A percentile compares a stretch with the other conserved stretches of the same genome.
Conservation (phyloP, 2,797 vertebrate species). For the Rachycentron canadum region DNA sequence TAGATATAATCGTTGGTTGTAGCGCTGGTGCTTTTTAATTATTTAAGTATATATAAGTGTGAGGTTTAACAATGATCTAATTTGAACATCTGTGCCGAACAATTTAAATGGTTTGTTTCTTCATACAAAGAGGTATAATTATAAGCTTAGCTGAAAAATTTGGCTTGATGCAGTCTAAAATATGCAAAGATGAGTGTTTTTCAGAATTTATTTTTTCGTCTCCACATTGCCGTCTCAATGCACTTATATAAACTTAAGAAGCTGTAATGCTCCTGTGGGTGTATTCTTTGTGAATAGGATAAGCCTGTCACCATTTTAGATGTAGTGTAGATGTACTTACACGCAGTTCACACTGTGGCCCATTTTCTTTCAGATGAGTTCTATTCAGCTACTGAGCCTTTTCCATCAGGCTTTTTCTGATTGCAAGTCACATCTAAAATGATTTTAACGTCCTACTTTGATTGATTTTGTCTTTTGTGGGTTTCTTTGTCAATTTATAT, state of each 20-base stretch:
- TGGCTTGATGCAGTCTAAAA: background rate
- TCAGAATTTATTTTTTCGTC: slow-evolving; percentile 4
- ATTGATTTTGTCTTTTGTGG: slow-evolving; percentile 23
- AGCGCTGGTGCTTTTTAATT: too few species aligned
- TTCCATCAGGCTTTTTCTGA: slow-evolving; percentile 32
- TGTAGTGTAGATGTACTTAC: slow-evolving; percentile 32
- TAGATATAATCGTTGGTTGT: too few species aligned
- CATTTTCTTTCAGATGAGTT: slow-evolving; percentile 51
- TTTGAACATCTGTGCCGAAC: background rate
- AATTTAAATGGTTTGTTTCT: background rate
- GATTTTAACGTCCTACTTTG: slow-evolving; percentile 9
- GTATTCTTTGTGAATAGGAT: slow-evolving; percentile 48
- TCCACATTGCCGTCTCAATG: slow-evolving; percentile 8
- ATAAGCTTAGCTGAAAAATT: slow-evolving; percentile 1
- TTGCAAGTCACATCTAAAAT: slow-evolving; percentile 11
- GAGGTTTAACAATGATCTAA: background rate
- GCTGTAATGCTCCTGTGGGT: slow-evolving; percentile 44
- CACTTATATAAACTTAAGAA: slow-evolving; percentile 46
- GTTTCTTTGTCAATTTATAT: slow-evolving; percentile 44
- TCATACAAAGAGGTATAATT: slow-evolving; percentile 15
- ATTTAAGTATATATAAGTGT: too few species aligned
- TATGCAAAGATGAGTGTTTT: background rate
- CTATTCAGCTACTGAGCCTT: slow-evolving; percentile 22
- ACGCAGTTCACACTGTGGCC: slow-evolving; percentile 36
- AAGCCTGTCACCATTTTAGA: slow-evolving; percentile 43